Base-by-base conservation (phyloP, 2,797 vertebrate species). In the Octomys mimax region DNA sequence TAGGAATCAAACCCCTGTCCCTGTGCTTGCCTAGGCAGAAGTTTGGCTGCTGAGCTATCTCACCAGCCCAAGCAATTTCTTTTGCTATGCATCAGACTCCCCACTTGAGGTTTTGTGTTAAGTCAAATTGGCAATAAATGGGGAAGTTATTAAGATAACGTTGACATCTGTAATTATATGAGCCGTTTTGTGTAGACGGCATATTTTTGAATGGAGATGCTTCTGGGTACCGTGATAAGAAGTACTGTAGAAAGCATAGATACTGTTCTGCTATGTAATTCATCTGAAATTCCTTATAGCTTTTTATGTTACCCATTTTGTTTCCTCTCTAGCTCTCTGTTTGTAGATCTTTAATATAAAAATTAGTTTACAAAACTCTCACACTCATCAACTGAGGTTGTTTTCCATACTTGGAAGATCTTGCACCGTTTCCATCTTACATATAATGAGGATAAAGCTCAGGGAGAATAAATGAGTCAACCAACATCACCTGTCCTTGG, bases 61-160 rank as follows among this genome's bases (percentile, higher is more conserved):
- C 49, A 8, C 49, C 49, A 49, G 49, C 11, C 49, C 49, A 49
- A 49, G 49, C 6, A 78, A 83, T 92, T 89, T 79, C 52, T 91
- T 81, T 95, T 91, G 73, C 59, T 88, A 36, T 49, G 21, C 4
- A 68, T 33, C 24, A 42, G 1, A 21, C 12, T 70, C 26, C 19
- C 5, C 18, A 4, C 11, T 62, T 73, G 64, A 89, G 39, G 4
- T 92, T 70, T 79, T 42, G 2, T 62, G 18, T 89, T 92, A 92
- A 95, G 89, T 87, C 52, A 93, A 57, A 92, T 80, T 71, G 87
- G 62, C 54, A 62, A 46, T 61, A 91, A 96, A 85, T 94, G 16
- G 26, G 42, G 39, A 95, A 88, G 80, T 87, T 39, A 86, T 78
- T 57, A 91, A 84, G 24, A 81, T 68, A 22, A 22, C 36, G 85